Evolutionary conservation across 2,113 vertebrate genomes (phyloP).

Genomic region (Zapornia atra): DNA sequence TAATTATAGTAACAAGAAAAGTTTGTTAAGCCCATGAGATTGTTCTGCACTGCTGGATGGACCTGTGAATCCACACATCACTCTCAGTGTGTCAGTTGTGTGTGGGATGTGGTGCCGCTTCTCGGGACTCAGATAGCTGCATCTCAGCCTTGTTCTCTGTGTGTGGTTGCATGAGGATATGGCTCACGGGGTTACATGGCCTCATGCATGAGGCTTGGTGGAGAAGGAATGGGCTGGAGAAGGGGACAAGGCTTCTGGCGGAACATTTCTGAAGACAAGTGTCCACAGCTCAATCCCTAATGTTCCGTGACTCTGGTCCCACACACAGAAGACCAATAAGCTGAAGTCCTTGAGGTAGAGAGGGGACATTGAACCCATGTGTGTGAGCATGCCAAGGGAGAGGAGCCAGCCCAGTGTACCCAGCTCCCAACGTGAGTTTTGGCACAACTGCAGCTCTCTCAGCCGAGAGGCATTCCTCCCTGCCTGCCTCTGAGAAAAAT

Average conservation of each 20-base stretch:
- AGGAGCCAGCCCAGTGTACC: neutral
- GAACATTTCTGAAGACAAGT: neutral
- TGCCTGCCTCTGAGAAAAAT: neutral
- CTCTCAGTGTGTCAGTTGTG: neutral
- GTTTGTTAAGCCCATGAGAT: neutral
- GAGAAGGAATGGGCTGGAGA: neutral
- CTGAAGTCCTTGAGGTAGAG: neutral
- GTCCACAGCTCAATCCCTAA: neutral
- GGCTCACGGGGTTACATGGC: neutral
- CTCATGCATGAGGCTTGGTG: neutral
- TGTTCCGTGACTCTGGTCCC: neutral
- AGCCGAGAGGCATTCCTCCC: neutral
- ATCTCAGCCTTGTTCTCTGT: neutral
- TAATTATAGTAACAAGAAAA: neutral
- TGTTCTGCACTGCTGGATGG: neutral
- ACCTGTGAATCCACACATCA: neutral
- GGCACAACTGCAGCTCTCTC: neutral
- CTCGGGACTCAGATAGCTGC: neutral
- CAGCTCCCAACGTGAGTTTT: neutral
- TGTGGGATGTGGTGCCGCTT: accelerated
- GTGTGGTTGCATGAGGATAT: neutral
- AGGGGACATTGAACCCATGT: neutral
- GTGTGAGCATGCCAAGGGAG: neutral
- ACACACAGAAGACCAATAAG: neutral
- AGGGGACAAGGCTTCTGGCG: neutral